These are phyloP conservation scores for Odontothrips loti DNA, from an alignment of 2,888 invertebrate genomes.

Conservation along the genomic window DNA sequence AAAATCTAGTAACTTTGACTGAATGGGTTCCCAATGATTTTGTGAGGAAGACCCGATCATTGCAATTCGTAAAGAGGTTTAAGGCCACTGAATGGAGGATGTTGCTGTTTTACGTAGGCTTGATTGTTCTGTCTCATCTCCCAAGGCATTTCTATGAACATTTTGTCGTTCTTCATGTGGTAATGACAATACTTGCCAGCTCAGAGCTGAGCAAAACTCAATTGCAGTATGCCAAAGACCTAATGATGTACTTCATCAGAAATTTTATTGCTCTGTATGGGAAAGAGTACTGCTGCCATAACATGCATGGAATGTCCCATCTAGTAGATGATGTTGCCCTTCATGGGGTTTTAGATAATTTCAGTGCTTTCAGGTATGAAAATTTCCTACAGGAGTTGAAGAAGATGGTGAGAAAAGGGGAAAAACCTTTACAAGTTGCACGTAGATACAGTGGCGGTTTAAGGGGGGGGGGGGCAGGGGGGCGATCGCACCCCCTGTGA, in stretches of 20 bases:
- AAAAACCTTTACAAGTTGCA: constrained; percentile 32
- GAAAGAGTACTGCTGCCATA: constrained; percentile 38
- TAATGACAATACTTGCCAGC: constrained; percentile 38
- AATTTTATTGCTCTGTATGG: constrained; percentile 38
- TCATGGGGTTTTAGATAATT: constrained; percentile 38
- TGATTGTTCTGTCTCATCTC: constrained; percentile 38
- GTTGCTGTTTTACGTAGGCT: constrained; percentile 41
- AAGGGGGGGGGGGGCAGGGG: too few relatives aligned
- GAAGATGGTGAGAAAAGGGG: constrained; percentile 33
- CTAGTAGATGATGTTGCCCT: constrained; percentile 38
- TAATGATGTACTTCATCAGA: constrained; percentile 39
- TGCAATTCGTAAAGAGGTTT: constrained; percentile 40
- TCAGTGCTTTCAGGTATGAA: constrained; percentile 39
- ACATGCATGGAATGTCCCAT: constrained; percentile 41
- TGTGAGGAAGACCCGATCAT: constrained; percentile 39
- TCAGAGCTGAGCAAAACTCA: constrained; percentile 30
- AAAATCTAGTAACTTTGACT: constrained; percentile 29
- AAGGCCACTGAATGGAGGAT: constrained; percentile 42
- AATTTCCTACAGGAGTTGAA: constrained; percentile 39
- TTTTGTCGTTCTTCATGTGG: constrained; percentile 39
- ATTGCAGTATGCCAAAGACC: constrained; percentile 36
- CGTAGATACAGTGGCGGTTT: too few relatives aligned
- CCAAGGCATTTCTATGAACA: constrained; percentile 38
- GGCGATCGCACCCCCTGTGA: too few relatives aligned
- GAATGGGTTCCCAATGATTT: constrained; percentile 38